Evolutionary conservation across 2,113 vertebrate species (phyloP).

Genomic region (Synodontis membranacea): DNA sequence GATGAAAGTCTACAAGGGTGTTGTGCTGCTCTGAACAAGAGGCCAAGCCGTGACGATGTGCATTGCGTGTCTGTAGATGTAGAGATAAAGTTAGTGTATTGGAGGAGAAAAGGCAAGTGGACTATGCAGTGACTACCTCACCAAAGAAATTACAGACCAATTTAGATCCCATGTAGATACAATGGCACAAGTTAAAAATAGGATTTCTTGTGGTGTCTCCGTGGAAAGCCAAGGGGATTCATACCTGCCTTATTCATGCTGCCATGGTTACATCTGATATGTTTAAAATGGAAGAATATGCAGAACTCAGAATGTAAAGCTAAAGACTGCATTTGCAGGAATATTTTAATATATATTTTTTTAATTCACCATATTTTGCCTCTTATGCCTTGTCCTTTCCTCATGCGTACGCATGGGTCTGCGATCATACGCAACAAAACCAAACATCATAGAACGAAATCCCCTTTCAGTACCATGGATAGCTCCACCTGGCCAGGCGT

Average conservation of each 20-base stretch:
- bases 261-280: neutral
- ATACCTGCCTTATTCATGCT: neutral
- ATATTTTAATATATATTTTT: too few species aligned
- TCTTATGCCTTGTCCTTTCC: too few species aligned
- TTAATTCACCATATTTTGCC: too few species aligned
- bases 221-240: neutral
- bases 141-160: neutral
- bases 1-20: conserved; percentile 11
- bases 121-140: neutral
- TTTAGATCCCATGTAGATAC: conserved; percentile 20
- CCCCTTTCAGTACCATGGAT: too few species aligned
- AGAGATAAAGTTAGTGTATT: conserved; percentile 41
- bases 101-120: conserved; percentile 48
- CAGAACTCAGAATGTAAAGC: too few species aligned
- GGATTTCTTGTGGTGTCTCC: neutral
- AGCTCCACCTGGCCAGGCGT: too few species aligned
- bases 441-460: too few species aligned
- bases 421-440: too few species aligned
- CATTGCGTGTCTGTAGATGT: conserved; percentile 29
- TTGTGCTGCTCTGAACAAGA: conserved; percentile 4
- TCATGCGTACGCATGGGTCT: too few species aligned
- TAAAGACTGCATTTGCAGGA: too few species aligned
- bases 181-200: neutral
- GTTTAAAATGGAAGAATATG: conserved; percentile 22
- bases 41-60: neutral